phyloP scores from a whole-genome alignment of 2,113 vertebrate genomes.

The Percina caprodes region DNA sequence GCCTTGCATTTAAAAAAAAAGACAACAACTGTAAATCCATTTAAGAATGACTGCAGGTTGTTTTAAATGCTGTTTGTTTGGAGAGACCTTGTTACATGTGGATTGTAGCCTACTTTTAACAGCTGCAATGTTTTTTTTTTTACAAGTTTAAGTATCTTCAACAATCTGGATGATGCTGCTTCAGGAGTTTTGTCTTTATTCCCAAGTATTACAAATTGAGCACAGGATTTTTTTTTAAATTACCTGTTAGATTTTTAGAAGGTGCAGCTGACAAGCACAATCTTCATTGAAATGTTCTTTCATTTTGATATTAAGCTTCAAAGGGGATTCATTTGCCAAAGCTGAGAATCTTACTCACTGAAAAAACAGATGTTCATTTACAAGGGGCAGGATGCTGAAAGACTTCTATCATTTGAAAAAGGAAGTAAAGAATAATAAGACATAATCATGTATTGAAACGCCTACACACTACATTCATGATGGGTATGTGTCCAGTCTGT shows the following conservation, averaged over 20 bases:
- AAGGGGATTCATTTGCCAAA: neutral
- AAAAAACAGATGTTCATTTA: neutral
- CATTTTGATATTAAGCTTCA: neutral
- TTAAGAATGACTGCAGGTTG: neutral
- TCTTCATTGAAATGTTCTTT: neutral
- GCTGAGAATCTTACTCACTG: neutral
- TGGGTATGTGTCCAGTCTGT: conserved; percentile 31
- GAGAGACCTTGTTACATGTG: neutral
- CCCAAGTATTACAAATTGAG: neutral
- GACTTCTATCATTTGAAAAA: neutral
- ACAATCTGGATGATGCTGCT: neutral
- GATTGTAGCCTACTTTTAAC: too few relatives aligned
- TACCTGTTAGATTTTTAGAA: neutral
- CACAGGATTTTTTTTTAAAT: neutral
- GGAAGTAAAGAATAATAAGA: neutral
- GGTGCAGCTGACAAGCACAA: neutral
- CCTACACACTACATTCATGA: conserved; percentile 10
- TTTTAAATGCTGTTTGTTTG: neutral
- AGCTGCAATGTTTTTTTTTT: too few relatives aligned
- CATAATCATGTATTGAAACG: neutral
- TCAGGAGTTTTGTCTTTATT: neutral
- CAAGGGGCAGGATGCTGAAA: neutral
- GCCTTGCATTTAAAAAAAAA: neutral
- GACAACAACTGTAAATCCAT: neutral
- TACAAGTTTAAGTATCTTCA: neutral